phyloP scores from a whole-genome alignment of 2,888 invertebrate species.

The Cylindroiulus punctatus region DNA sequence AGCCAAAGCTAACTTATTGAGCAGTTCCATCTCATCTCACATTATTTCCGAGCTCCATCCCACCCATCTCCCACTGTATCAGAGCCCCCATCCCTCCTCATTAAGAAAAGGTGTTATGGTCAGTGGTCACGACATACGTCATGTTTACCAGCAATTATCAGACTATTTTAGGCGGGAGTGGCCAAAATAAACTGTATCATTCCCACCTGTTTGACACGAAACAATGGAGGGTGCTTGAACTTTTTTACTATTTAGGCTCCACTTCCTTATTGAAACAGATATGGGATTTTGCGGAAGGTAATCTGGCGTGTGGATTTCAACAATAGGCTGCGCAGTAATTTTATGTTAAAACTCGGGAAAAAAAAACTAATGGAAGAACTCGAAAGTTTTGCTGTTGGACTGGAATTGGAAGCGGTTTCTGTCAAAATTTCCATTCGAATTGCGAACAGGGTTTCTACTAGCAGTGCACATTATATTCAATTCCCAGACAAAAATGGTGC shows the following conservation, averaged over 20 bases:
- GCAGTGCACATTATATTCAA: no score
- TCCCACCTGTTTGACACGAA: not conserved
- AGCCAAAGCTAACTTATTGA: no score
- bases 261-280: not conserved
- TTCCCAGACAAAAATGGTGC: no score
- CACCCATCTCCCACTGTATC: no score
- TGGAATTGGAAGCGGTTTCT: no score
- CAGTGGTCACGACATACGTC: not conserved
- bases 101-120: no score
- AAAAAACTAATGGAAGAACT: not conserved
- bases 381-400: not conserved
- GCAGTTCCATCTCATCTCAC: no score
- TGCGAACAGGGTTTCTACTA: no score
- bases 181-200: not conserved
- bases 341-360: not conserved
- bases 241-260: not conserved
- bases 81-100: no score
- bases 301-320: not conserved
- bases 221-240: slow-evolving; percentile 20
- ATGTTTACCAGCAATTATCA: not conserved
- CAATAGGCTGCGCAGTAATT: not conserved
- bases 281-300: not conserved
- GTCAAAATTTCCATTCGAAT: no score
- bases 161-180: not conserved
- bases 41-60: no score